Conservation (phyloP, 1,140 invertebrate species). For the Heterodera schachtii region DNA sequence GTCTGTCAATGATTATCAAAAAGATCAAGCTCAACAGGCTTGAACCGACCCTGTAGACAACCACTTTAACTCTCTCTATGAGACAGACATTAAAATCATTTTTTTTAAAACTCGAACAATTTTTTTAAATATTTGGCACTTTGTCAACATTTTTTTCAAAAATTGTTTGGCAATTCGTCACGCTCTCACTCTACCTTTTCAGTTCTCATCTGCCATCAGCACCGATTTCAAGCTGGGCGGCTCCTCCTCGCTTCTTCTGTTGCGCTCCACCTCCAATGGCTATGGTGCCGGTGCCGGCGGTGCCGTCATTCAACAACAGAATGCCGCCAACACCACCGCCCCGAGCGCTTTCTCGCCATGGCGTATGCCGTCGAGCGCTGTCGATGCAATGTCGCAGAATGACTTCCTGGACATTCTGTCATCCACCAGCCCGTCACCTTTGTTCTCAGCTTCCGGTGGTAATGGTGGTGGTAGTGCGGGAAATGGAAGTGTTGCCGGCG, state of each 20-base stretch:
- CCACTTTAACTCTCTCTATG: no score
- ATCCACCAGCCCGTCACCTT: slow-evolving; percentile 21
- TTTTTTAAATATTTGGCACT: no score
- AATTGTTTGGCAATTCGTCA: no score
- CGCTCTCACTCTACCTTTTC: not conserved
- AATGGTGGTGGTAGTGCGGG: not conserved
- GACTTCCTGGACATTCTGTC: slow-evolving; percentile 16
- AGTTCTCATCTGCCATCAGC: not conserved
- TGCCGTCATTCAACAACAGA: not conserved
- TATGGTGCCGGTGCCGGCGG: no score
- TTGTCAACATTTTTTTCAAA: no score
- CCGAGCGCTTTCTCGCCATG: slow-evolving; percentile 16
- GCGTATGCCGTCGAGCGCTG: slow-evolving; percentile 1
- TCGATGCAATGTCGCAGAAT: not conserved
- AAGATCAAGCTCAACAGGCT: no score
- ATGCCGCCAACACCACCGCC: not conserved
- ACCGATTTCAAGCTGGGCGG: not conserved
- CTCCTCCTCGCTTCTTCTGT: not conserved
- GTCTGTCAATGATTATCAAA: no score
- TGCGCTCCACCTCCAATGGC: slow-evolving; percentile 12
- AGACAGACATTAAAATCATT: no score
- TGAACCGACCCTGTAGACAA: no score
- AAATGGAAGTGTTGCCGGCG: not conserved
- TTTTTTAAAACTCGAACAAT: no score
- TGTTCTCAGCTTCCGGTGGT: slow-evolving; percentile 8